A percentile compares a stretch with the other conserved stretches of the same genome.
Evolutionary conservation across 1,140 invertebrate genomes (phyloP).

Genomic region (Lutraria rhynchaena): DNA sequence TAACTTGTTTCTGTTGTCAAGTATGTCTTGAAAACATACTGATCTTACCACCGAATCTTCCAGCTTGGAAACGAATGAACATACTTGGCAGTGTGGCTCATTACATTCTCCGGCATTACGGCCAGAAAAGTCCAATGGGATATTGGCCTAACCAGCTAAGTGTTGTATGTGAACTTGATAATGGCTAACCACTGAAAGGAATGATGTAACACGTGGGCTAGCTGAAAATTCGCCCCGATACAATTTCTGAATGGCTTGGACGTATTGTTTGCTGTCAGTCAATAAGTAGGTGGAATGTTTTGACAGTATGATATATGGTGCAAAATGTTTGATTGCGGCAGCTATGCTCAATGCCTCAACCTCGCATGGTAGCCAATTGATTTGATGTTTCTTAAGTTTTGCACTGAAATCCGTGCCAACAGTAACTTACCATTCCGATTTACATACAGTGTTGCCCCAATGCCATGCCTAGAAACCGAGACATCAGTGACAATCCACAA

Average conservation of each 20-base stretch:
- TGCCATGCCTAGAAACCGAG: constrained; percentile 27
- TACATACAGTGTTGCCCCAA: constrained; percentile 58
- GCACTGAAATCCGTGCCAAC: constrained; percentile 62
- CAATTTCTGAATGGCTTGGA: constrained; percentile 52
- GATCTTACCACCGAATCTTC: constrained; percentile 38
- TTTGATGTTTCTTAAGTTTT: constrained; percentile 46
- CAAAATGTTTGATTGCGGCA: constrained; percentile 61
- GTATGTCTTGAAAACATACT: constrained; percentile 15
- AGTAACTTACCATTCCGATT: constrained; percentile 19
- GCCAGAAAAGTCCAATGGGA: constrained; percentile 61
- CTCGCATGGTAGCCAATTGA: constrained; percentile 43
- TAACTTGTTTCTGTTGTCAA: constrained; percentile 16
- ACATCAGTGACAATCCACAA: constrained; percentile 65
- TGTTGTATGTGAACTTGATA: constrained; percentile 33
- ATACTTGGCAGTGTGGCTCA: constrained; percentile 50
- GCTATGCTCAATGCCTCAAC: constrained; percentile 30
- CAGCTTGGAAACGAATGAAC: constrained; percentile 22
- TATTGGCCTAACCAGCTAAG: constrained; percentile 42
- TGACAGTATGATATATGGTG: constrained; percentile 59
- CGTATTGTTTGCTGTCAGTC: constrained; percentile 64
- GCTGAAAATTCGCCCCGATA: constrained; percentile 60
- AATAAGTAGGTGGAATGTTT: constrained; percentile 49
- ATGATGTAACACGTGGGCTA: constrained; percentile 60
- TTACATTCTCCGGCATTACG: constrained; percentile 47
- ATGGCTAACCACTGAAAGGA: constrained; percentile 53